Evolutionary conservation across 2,888 invertebrate species (phyloP), one percentile per base, ranked within the genome.

Genomic region (Drosophila buzzatii): DNA sequence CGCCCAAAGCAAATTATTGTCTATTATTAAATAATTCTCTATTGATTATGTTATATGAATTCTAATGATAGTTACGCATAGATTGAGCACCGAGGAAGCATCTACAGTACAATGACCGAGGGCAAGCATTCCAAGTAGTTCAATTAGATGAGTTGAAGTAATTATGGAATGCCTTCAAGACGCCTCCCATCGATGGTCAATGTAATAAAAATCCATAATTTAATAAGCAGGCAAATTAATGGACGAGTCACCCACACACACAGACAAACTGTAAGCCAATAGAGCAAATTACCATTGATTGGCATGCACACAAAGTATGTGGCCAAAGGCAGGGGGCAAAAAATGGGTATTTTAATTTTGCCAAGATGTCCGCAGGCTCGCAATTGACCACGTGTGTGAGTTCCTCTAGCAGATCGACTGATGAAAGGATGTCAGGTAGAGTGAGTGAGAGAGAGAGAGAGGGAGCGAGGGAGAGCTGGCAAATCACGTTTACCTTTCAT

Each of bases 401-500:
- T 20, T 18, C 5, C 6, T 12, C 20, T 56, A 23, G 16, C n/a
- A 33, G 45, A 12, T 49, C 51, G 59, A 57, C 62, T 61, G 33
- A 20, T 52, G 52, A 4, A 33, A 52, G 52, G 52, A 35, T 16
- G 73, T 65, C 77, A 80, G 78, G 72, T 67, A 70, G 58, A 67
- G 1, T 5, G 5, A 5, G 27, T 5, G 27, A n/a, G n/a, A n/a
- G n/a, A n/a, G n/a, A n/a, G n/a, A n/a, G n/a, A n/a, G 4, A 23
- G 23, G 1, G 27, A 6, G 27, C 0, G 27, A 5, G 27, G 27
- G 27, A 27, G 44, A 69, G 63, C 80, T 77, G 61, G 74, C 68
- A 85, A 85, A 85, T 88, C 81, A 88, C 70, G 77, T 85, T 85
- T 88, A 69, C 78, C 63, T 85, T 78, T 82, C 64, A 71, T 73